Percentiles rank a stretch among this genome's conserved stretches.
phyloP scores from a whole-genome alignment of 2,113 vertebrate genomes.

The Archocentrus centrarchus region DNA sequence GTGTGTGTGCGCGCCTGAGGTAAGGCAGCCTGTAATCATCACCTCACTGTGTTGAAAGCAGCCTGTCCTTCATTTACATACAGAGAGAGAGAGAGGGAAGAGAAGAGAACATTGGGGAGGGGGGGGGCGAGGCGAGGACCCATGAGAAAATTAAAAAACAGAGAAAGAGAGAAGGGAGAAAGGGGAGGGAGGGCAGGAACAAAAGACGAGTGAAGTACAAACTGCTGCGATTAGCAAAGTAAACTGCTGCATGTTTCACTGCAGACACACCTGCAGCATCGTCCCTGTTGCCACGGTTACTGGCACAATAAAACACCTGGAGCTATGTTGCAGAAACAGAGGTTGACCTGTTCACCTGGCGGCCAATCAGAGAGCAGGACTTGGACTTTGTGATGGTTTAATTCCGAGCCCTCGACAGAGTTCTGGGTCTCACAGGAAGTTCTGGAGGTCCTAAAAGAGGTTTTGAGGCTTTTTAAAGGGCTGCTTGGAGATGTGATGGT shows the following conservation, averaged over 20 bases:
- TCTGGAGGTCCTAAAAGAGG: background rate
- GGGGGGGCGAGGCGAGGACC: background rate
- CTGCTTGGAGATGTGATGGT: background rate
- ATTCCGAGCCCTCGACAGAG: background rate
- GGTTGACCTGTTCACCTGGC: background rate
- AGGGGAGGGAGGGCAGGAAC: constrained; percentile 9
- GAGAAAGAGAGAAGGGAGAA: background rate
- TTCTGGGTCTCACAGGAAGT: background rate
- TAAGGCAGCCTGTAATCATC: constrained; percentile 70
- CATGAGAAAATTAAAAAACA: constrained; percentile 41
- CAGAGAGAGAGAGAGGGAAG: constrained; percentile 2
- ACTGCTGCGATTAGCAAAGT: constrained; percentile 50
- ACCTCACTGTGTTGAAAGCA: constrained; percentile 65
- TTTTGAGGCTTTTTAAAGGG: background rate
- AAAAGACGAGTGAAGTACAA: constrained; percentile 46
- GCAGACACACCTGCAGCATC: constrained; percentile 45
- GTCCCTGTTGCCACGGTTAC: constrained; percentile 40
- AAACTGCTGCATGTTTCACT: constrained; percentile 44
- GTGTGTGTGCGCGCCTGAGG: constrained; percentile 52
- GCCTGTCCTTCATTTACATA: constrained; percentile 68
- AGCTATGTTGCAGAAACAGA: background rate
- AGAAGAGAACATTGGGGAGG: background rate
- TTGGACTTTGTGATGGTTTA: background rate
- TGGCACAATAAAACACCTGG: constrained; percentile 1
- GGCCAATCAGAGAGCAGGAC: constrained; percentile 21